A percentile compares a stretch with the other conserved stretches of the same genome.
phyloP scores from a whole-genome alignment of 1,140 invertebrate species.

The Ylistrum balloti region DNA sequence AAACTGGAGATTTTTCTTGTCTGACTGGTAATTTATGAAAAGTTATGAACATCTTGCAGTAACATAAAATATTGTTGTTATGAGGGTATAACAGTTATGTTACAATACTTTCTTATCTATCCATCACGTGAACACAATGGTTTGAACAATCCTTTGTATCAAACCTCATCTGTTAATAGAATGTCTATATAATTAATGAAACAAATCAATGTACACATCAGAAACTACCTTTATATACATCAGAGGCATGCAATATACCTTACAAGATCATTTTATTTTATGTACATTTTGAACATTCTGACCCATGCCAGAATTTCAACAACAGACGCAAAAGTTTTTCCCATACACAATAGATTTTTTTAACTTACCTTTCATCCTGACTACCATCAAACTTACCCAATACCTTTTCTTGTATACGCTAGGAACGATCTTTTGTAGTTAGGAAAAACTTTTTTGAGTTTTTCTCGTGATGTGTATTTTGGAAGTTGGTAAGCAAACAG shows the following conservation, averaged over 20 bases:
- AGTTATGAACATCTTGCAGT: no score
- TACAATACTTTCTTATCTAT: not conserved
- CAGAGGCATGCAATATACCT: not conserved
- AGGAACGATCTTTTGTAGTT: not conserved
- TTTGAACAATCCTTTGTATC: slow-evolving; percentile 20
- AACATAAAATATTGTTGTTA: no score
- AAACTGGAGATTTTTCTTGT: no score
- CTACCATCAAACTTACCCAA: slow-evolving; percentile 1
- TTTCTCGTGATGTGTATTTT: slow-evolving; percentile 20
- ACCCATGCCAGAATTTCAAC: slow-evolving; percentile 3
- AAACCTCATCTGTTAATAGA: not conserved
- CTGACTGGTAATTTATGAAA: no score
- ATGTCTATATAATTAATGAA: no score
- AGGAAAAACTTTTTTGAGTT: slow-evolving; percentile 24
- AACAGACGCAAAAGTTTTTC: not conserved
- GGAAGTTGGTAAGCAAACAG: slow-evolving; percentile 38
- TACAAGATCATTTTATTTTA: not conserved
- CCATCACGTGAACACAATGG: not conserved
- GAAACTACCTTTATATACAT: not conserved
- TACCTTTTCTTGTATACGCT: slow-evolving; percentile 8
- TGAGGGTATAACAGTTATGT: not conserved
- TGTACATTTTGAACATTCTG: not conserved
- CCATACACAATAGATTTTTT: not conserved
- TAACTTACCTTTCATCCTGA: not conserved
- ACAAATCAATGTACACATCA: no score